These are phyloP conservation scores for Corapipo altera DNA, from an alignment of 2,113 vertebrate species.

Conservation along the genomic window DNA sequence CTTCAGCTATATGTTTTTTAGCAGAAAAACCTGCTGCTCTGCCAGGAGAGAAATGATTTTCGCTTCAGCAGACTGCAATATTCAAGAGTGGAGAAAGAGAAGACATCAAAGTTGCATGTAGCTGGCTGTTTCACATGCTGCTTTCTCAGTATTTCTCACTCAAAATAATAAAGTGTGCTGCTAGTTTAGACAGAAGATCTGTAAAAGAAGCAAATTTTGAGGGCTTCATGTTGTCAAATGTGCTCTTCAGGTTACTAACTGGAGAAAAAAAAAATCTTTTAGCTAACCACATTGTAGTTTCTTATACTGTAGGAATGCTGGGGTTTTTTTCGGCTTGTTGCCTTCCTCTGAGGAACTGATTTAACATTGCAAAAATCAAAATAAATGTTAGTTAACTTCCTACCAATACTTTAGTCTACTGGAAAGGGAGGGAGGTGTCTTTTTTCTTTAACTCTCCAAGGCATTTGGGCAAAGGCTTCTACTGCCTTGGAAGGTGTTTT, in stretches of 20 bases:
- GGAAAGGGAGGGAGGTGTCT: background rate
- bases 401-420: background rate
- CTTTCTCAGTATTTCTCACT: background rate
- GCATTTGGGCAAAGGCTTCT: background rate
- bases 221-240: background rate
- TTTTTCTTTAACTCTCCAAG: background rate
- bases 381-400: background rate
- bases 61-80: background rate
- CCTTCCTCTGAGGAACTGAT: background rate
- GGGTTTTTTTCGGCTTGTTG: fast-evolving
- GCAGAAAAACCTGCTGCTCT: background rate
- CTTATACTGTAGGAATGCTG: background rate
- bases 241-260: background rate
- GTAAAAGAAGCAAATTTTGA: background rate
- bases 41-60: slow-evolving; percentile 10
- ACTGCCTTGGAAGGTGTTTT: background rate
- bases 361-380: background rate
- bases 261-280: background rate
- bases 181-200: background rate
- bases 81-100: background rate
- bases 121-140: background rate
- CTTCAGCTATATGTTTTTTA: background rate
- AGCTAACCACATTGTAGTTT: background rate
- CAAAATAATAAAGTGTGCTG: background rate
- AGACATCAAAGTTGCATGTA: slow-evolving; percentile 25